Evolutionary conservation across 1,140 invertebrate species (phyloP), one percentile per base, ranked within the genome.

Genomic region (Bilobella aurantiaca): DNA sequence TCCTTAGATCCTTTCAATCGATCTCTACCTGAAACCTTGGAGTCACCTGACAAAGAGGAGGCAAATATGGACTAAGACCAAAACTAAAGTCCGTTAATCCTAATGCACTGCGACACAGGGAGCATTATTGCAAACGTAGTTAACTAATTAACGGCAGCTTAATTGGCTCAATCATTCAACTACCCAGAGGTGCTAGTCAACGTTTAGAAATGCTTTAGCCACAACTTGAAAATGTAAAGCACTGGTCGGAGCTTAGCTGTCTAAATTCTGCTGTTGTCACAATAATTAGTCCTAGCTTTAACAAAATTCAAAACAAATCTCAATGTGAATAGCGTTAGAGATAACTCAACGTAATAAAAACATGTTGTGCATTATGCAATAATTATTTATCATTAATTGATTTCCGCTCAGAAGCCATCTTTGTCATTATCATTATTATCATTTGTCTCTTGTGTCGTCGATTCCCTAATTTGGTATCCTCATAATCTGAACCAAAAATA

Each of bases 11-110:
- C 68, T 65, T 67, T 57, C 64, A 69, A 65, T 67, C 63, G 67
- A 65, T 62, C 60, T 63, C 12, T 67, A 46, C 70, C 67, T 30
- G 30, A 46, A 49, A 72, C 64, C 46, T 63, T 63, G 31, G 70
- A 72, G 58, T 72, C 70, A 16, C 70, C 70, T 8, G 70, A 71
- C 42, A 65, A 56, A 27, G 70, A 69, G 42, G 49, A 58, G 8
- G 29, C 8, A 14, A 29, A 58, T n/a, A n/a, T n/a, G 21, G 23
- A 58, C 57, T 23, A 5, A 21, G 25, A 30, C 5, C 12, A 3
- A 56, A 12, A 12, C 8, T 42, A 42, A 42, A 12, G 34, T 42
- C 34, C 34, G 34, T 42, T 42, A 18, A 18, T 42, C 8, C 8
- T 42, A 18, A 18, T 18, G 34, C 34, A 12, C 18, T 42, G 34